These are phyloP conservation scores for Chionodraco myersi DNA, from an alignment of 2,113 vertebrate genomes.

Conservation along the genomic window DNA sequence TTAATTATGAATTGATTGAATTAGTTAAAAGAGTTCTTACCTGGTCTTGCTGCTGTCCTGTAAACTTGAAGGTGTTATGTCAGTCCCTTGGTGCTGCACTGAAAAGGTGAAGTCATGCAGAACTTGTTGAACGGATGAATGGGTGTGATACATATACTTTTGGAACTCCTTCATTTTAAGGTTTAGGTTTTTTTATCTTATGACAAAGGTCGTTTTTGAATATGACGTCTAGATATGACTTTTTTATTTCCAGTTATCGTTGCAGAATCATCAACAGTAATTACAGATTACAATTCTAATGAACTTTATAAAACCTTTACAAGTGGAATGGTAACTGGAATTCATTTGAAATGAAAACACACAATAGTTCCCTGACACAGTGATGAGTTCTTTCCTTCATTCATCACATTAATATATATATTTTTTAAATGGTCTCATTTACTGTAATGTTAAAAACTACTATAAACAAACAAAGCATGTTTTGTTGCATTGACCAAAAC, in stretches of 20 bases:
- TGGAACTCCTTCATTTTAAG: neutral
- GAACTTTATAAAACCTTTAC: neutral
- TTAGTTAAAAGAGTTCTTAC: neutral
- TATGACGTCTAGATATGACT: neutral
- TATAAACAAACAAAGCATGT: neutral
- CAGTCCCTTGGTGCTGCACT: accelerated
- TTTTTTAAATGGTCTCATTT: too few relatives aligned
- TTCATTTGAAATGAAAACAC: neutral
- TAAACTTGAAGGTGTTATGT: neutral
- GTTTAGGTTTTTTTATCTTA: neutral
- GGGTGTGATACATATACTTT: neutral
- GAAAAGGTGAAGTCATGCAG: neutral
- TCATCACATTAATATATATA: neutral
- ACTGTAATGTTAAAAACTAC: too few relatives aligned
- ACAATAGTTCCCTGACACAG: too few relatives aligned
- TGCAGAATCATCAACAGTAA: neutral
- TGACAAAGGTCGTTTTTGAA: neutral
- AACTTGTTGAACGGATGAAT: constrained; percentile 32
- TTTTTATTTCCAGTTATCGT: neutral
- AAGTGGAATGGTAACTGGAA: too few relatives aligned
- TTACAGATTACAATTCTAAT: neutral
- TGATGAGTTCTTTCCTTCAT: neutral
- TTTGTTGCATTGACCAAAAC: neutral
- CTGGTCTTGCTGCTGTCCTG: neutral
- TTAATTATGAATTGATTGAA: neutral